Conservation (phyloP, 2,888 invertebrate species). For the Erynnis tages region DNA sequence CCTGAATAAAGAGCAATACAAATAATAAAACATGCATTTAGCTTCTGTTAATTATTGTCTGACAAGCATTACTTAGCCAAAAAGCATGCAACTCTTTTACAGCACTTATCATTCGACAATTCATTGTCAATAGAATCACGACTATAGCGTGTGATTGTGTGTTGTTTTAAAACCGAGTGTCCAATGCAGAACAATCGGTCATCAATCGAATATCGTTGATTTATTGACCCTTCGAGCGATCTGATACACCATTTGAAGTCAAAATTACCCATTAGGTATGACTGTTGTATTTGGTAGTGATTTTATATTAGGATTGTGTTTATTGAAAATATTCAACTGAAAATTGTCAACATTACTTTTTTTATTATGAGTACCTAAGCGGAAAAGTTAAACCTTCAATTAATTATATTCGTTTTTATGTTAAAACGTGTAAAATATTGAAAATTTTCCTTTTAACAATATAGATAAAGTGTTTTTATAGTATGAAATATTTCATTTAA, state of each 20-base stretch:
- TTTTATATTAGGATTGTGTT: no score
- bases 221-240: slow-evolving; percentile 16
- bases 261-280: background rate
- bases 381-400: no score
- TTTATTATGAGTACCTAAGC: no score
- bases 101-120: slow-evolving; percentile 22
- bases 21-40: background rate
- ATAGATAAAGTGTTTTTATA: no score
- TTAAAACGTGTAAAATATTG: no score
- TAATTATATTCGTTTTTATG: no score
- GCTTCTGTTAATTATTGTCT: background rate
- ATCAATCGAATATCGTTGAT: slow-evolving; percentile 21
- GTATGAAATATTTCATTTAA: no score
- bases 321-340: no score
- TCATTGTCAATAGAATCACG: slow-evolving; percentile 26
- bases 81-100: slow-evolving; percentile 9
- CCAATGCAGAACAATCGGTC: slow-evolving; percentile 16
- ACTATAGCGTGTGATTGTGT: slow-evolving; percentile 18
- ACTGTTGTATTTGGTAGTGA: no score
- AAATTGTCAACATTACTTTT: no score
- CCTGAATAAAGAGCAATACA: background rate
- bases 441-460: no score
- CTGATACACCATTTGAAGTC: slow-evolving; percentile 12
- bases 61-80: slow-evolving; percentile 16
- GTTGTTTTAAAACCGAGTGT: slow-evolving; percentile 1